Percentiles rank a stretch among this genome's conserved stretches.
phyloP scores from a whole-genome alignment of 2,797 vertebrate species.

The Hydrocynus forskahlii region DNA sequence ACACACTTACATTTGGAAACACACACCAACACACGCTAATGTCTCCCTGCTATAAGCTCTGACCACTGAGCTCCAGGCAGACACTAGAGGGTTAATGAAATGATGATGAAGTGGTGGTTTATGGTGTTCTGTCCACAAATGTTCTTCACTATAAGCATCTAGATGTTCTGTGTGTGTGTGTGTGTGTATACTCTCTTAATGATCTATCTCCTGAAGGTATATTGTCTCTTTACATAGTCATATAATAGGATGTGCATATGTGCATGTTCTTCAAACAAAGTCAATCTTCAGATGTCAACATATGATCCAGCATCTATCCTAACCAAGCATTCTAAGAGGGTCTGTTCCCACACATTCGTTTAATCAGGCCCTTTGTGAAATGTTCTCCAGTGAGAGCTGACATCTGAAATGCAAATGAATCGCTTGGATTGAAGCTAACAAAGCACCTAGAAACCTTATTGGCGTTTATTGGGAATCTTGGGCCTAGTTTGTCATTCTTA shows the following conservation, averaged over 20 bases:
- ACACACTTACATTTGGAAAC: constrained; percentile 32
- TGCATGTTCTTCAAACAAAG: background rate
- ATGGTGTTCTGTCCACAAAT: background rate
- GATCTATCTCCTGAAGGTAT: background rate
- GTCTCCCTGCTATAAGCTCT: background rate
- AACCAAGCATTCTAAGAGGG: background rate
- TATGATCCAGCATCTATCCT: background rate
- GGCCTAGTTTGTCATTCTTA: background rate
- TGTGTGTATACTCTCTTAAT: background rate
- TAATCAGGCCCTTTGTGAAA: background rate
- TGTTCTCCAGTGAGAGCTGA: background rate
- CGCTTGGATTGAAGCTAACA: background rate
- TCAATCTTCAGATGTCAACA: background rate
- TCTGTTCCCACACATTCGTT: constrained; percentile 9
- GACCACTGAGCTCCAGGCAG: constrained; percentile 1
- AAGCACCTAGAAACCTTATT: background rate
- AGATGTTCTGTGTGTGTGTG: background rate
- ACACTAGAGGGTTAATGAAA: constrained; percentile 8
- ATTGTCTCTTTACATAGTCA: background rate
- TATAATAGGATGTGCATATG: background rate
- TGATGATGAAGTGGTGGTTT: constrained; percentile 16
- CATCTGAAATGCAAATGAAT: constrained; percentile 6
- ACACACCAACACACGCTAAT: constrained; percentile 37
- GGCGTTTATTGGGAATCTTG: background rate
- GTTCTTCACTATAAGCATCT: background rate